phyloP scores from a whole-genome alignment of 2,797 vertebrate genomes.

The Rhinophrynus dorsalis region DNA sequence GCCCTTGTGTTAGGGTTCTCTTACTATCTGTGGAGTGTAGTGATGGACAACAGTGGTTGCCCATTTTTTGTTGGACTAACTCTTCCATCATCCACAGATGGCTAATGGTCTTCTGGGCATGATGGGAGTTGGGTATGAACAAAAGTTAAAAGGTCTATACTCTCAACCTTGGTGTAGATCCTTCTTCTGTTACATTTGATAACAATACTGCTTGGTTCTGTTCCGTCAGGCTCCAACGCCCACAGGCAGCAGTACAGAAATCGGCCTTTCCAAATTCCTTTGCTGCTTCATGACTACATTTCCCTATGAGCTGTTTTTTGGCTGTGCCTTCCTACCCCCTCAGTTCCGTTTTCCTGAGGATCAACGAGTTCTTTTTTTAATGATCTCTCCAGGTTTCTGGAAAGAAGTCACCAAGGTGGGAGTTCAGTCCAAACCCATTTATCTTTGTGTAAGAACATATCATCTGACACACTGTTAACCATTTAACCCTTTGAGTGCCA shows the following conservation, averaged over 20 bases:
- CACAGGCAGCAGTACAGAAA: slow-evolving; percentile 23
- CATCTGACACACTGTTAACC: too few species aligned
- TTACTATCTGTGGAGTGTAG: too few species aligned
- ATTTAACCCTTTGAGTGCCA: too few species aligned
- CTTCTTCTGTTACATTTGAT: slow-evolving; percentile 25
- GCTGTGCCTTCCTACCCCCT: slow-evolving; percentile 13
- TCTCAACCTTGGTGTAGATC: too few species aligned
- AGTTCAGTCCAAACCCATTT: slow-evolving; percentile 19
- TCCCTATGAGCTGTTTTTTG: not conserved
- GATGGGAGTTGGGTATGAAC: too few species aligned
- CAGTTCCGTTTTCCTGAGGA: slow-evolving; percentile 32
- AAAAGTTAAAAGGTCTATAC: too few species aligned
- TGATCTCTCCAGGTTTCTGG: slow-evolving; percentile 36
- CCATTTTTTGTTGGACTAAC: too few species aligned
- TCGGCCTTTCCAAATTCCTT: not conserved
- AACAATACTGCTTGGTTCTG: slow-evolving; percentile 30
- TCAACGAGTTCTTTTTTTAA: slow-evolving; percentile 36
- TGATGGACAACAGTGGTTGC: too few species aligned
- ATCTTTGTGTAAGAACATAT: slow-evolving; percentile 10
- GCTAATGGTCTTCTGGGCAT: too few species aligned
- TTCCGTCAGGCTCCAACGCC: slow-evolving; percentile 34
- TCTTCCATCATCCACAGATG: too few species aligned
- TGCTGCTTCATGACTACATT: not conserved
- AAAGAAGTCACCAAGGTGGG: not conserved
- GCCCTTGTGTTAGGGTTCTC: too few species aligned